These are phyloP conservation scores for Perca flavescens DNA, from an alignment of 2,113 vertebrate genomes.

Conservation along the genomic window DNA sequence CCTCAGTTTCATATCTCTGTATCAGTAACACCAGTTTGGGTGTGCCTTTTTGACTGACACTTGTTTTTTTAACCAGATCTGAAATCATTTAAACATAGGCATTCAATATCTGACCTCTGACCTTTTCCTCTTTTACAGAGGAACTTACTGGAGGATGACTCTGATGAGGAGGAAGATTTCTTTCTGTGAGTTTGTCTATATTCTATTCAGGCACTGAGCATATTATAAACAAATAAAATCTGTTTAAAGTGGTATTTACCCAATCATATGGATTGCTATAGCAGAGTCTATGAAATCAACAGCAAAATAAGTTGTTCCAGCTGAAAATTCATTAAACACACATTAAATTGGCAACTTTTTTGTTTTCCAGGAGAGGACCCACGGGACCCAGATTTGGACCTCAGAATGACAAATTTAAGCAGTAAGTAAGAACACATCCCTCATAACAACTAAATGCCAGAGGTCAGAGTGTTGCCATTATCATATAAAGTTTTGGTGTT, in stretches of 20 bases:
- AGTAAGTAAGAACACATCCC: conserved; percentile 88
- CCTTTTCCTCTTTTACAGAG: conserved; percentile 84
- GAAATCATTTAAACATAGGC: neutral
- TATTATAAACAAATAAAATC: neutral
- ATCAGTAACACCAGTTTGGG: neutral
- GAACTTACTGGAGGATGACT: conserved; percentile 98
- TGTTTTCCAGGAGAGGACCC: conserved; percentile 91
- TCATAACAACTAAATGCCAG: conserved; percentile 6
- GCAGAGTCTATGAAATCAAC: neutral
- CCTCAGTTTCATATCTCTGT: neutral
- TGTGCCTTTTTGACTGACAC: neutral
- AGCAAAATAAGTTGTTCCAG: neutral
- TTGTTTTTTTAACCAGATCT: neutral
- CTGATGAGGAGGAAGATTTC: conserved; percentile 98
- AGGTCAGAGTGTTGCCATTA: conserved; percentile 24
- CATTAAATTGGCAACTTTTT: neutral
- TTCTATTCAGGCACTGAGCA: neutral
- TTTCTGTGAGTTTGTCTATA: conserved; percentile 91
- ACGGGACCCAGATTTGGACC: conserved; percentile 94
- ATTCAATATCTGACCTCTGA: conserved; percentile 35
- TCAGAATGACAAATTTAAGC: conserved; percentile 96
- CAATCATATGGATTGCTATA: too few species aligned
- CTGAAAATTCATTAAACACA: neutral
- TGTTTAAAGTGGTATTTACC: neutral
- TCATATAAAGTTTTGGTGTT: conserved; percentile 29